phyloP scores from a whole-genome alignment of 2,888 invertebrate genomes.

The Meiosimyza decipiens region DNA sequence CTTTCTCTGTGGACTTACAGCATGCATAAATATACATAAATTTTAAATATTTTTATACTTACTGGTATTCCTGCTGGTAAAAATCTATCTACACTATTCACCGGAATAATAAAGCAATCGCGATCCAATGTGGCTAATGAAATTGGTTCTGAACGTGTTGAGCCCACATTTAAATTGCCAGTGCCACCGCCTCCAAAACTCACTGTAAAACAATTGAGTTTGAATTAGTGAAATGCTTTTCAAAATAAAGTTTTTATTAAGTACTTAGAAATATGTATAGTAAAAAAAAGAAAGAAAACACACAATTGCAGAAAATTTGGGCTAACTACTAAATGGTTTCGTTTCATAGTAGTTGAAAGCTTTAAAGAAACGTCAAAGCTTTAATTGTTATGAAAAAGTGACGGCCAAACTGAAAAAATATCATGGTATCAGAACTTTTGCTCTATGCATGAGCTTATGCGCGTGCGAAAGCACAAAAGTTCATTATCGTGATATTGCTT shows the following conservation, averaged over 20 bases:
- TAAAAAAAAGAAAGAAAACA: neutral
- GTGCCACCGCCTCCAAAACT: constrained; percentile 56
- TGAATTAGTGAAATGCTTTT: neutral
- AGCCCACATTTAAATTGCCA: constrained; percentile 47
- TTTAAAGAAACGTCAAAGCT: too few relatives aligned
- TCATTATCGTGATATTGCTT: neutral
- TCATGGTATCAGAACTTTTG: neutral
- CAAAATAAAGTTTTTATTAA: neutral
- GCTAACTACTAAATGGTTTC: constrained; percentile 26
- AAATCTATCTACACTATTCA: constrained; percentile 87
- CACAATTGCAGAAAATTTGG: constrained; percentile 35
- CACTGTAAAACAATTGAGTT: constrained; percentile 54
- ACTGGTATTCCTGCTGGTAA: constrained; percentile 91
- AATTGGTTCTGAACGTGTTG: constrained; percentile 73
- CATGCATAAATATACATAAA: too few relatives aligned
- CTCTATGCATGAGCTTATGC: neutral
- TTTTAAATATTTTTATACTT: constrained; percentile 37
- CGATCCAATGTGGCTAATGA: constrained; percentile 85
- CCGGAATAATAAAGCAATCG: constrained; percentile 94
- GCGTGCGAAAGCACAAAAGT: too few relatives aligned
- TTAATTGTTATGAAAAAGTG: too few relatives aligned
- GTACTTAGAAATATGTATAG: constrained; percentile 12
- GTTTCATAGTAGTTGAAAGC: too few relatives aligned
- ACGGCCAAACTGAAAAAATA: too few relatives aligned
- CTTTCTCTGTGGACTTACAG: too few relatives aligned